These are phyloP conservation scores for Cydia strobilella DNA, from an alignment of 1,140 invertebrate genomes.

Conservation along the genomic window DNA sequence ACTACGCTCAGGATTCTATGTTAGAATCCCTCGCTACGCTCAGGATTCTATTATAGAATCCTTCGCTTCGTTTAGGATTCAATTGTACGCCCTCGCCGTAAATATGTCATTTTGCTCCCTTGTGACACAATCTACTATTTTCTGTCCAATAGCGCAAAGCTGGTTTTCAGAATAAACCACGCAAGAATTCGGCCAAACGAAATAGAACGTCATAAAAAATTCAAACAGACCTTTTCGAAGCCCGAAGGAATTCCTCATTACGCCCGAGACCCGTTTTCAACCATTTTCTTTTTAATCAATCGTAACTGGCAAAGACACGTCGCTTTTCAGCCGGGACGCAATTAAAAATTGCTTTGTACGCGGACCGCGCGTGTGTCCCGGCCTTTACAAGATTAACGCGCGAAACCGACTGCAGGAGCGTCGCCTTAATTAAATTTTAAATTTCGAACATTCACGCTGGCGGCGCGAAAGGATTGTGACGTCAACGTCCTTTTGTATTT, in stretches of 20 bases:
- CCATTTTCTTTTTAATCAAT: slow-evolving; percentile 66
- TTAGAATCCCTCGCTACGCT: no score
- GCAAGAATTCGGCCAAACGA: background rate
- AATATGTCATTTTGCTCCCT: no score
- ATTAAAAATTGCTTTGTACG: slow-evolving; percentile 67
- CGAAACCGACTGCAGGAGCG: slow-evolving; percentile 50
- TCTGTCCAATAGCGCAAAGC: background rate
- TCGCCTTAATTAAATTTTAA: slow-evolving; percentile 62
- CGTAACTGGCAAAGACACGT: slow-evolving; percentile 59
- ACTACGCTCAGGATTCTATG: no score
- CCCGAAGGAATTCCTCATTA: slow-evolving; percentile 40
- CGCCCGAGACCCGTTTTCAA: slow-evolving; percentile 28
- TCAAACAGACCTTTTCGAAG: slow-evolving; percentile 35
- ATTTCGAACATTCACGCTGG: slow-evolving; percentile 52
- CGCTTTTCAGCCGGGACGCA: slow-evolving; percentile 51
- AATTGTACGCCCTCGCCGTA: no score
- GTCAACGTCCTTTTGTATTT: slow-evolving; percentile 37
- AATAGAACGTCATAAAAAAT: slow-evolving; percentile 38
- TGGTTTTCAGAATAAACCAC: background rate
- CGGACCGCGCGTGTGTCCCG: slow-evolving; percentile 49
- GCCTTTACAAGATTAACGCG: slow-evolving; percentile 59
- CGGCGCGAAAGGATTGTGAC: slow-evolving; percentile 39
- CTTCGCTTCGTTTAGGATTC: no score
- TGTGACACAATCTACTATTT: no score
- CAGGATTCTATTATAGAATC: no score